A percentile compares a stretch with the other conserved stretches of the same genome.
These are phyloP conservation scores for Pitangus sulphuratus DNA, from an alignment of 2,797 vertebrate species.

Conservation along the genomic window DNA sequence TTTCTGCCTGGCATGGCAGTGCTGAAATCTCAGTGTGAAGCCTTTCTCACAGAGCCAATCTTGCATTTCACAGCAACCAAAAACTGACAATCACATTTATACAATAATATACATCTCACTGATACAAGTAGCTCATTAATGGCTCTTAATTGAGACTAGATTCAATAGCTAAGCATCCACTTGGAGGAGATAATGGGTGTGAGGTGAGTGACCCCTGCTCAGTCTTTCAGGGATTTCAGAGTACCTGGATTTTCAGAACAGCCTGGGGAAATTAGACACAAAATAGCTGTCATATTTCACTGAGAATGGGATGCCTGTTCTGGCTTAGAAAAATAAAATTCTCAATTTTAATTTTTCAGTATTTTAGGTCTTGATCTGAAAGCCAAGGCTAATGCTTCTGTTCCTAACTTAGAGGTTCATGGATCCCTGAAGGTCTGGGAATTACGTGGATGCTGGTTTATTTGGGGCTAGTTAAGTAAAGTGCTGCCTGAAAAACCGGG, in stretches of 20 bases:
- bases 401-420: background rate
- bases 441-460: background rate
- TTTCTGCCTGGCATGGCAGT: conserved; percentile 25
- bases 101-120: background rate
- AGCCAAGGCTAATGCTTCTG: background rate
- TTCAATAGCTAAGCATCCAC: conserved; percentile 12
- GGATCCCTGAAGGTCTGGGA: background rate
- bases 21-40: conserved; percentile 28
- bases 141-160: conserved; percentile 42
- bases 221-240: background rate
- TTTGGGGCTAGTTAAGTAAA: background rate
- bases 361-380: background rate
- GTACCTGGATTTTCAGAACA: conserved; percentile 20
- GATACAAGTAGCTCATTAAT: conserved; percentile 52
- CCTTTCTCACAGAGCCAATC: background rate
- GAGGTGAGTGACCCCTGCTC: conserved; percentile 35
- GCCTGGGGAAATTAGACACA: conserved; percentile 21
- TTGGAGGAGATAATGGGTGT: conserved; percentile 23
- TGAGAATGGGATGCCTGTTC: background rate
- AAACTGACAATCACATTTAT: conserved; percentile 22
- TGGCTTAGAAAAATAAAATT: background rate
- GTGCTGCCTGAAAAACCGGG: background rate
- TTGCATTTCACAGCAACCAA: conserved; percentile 16
- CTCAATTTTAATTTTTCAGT: background rate
- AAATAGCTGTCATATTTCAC: background rate